Base-by-base conservation (phyloP, 2,797 vertebrate genomes). In the Lepus townsendii region DNA sequence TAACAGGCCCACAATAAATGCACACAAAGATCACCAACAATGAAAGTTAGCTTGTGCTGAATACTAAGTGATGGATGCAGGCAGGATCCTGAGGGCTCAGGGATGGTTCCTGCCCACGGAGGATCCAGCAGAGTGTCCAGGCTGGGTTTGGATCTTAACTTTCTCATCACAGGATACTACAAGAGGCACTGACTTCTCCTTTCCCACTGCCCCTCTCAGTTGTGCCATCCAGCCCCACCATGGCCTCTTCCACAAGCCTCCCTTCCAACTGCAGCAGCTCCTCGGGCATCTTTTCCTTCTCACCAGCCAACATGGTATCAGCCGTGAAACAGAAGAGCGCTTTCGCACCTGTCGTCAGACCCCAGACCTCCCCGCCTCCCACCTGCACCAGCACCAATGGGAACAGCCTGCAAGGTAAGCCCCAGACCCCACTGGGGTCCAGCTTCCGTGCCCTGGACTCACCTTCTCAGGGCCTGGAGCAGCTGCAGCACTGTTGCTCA, bases 251-350 rank as follows among this genome's bases (percentile, higher is more conserved):
- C 98, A 99, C 99, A 97, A 99, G 99, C 97, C 99, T 99, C 91
- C 99, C 99, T 89, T 99, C 99, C 97, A 99, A 99, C 98, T 99
- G 99, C 98, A 99, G 99, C 98, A 99, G 99, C 96, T 99, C 99
- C 94, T 99, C 99, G 32, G 99, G 99, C 96, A 99, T 99, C 97
- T 99, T 99, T 98, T 99, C 99, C 98, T 99, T 99, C 98, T 99
- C 99, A 97, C 99, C 99, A 97, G 99, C 99, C 98, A 99, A 99
- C 98, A 99, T 99, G 99, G 99, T 99, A 97, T 99, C 99, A 7
- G 99, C 99, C 7, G 99, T 99, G 97, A 99, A 99, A 96, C 99
- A 99, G 99, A 99, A 99, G 99, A 99, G 99, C 5, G 99, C 99
- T 93, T 99, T 99, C 9, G 99, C 99, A 3, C 99, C 99, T 0